Percentiles rank a stretch among this genome's conserved stretches.
phyloP scores from a whole-genome alignment of 1,140 invertebrate species.

The Pseudomyrmex dendroicus region DNA sequence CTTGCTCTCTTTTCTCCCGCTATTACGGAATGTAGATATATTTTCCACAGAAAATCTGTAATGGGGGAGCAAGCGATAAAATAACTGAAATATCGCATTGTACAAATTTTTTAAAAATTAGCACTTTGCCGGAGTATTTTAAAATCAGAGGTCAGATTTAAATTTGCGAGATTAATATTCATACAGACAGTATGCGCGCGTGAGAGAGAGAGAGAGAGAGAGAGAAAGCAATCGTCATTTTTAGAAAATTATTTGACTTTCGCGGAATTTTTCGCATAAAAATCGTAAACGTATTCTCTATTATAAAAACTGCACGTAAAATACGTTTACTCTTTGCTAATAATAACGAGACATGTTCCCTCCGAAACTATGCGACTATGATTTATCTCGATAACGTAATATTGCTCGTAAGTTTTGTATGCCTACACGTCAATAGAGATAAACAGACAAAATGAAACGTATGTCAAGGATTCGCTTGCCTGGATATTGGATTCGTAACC shows the following conservation, averaged over 20 bases:
- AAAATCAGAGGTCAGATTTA: background rate
- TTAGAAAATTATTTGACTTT: background rate
- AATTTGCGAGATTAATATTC: too few relatives aligned
- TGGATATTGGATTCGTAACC: constrained; percentile 48
- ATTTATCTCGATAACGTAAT: background rate
- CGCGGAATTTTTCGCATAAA: background rate
- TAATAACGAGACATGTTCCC: too few relatives aligned
- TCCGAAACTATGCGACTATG: too few relatives aligned
- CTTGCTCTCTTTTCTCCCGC: constrained; percentile 32
- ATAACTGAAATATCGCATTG: background rate
- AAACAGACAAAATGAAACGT: constrained; percentile 30
- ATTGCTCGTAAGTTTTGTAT: background rate
- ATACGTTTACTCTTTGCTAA: too few relatives aligned
- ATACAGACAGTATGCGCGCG: too few relatives aligned
- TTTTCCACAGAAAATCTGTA: background rate
- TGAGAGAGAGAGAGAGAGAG: too few relatives aligned
- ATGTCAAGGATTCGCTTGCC: constrained; percentile 13
- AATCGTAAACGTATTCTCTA: background rate
- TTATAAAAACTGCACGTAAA: background rate
- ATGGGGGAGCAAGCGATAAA: background rate
- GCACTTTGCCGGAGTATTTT: background rate
- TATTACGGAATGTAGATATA: constrained; percentile 32
- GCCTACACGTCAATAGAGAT: background rate
- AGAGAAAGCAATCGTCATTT: constrained; percentile 2
- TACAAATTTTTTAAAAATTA: background rate